These are phyloP conservation scores for Diadumene lineata DNA, from an alignment of 92 coral and sea anemone genomes.

Conservation along the genomic window DNA sequence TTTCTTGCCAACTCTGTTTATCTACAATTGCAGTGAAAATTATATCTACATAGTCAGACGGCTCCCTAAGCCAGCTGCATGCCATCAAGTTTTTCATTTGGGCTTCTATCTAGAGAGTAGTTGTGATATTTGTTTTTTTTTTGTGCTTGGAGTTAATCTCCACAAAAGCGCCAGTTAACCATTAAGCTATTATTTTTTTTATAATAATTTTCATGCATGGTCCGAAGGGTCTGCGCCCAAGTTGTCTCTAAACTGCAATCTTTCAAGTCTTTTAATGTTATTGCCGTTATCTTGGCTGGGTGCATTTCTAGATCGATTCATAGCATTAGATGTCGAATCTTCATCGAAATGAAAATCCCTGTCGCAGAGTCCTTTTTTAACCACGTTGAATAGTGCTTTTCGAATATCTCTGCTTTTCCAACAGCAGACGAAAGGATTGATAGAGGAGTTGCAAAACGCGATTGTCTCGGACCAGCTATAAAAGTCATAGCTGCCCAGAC, in stretches of 20 bases:
- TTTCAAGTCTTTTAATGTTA: background rate
- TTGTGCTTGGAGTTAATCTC: no score
- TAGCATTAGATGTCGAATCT: slow-evolving; percentile 18
- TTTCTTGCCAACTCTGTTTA: no score
- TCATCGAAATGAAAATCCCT: slow-evolving; percentile 1
- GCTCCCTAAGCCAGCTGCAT: no score
- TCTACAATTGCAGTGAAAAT: no score
- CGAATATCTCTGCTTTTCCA: slow-evolving; percentile 66
- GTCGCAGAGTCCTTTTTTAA: slow-evolving; percentile 25
- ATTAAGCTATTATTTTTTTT: no score
- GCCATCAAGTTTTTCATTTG: no score
- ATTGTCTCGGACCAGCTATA: slow-evolving; percentile 79
- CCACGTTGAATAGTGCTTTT: slow-evolving; percentile 39
- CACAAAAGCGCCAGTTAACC: no score
- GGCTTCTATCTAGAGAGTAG: no score
- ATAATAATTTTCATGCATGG: background rate
- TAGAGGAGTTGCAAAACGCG: slow-evolving; percentile 71
- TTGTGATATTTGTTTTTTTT: no score
- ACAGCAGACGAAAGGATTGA: slow-evolving; percentile 74
- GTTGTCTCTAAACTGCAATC: background rate
- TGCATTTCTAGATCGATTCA: background rate
- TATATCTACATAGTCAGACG: no score
- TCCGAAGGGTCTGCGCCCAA: background rate
- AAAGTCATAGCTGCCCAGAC: slow-evolving; percentile 47
- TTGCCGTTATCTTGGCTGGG: no score